Evolutionary conservation across 1,140 invertebrate species (phyloP).

Genomic region (Drosophila takahashii): DNA sequence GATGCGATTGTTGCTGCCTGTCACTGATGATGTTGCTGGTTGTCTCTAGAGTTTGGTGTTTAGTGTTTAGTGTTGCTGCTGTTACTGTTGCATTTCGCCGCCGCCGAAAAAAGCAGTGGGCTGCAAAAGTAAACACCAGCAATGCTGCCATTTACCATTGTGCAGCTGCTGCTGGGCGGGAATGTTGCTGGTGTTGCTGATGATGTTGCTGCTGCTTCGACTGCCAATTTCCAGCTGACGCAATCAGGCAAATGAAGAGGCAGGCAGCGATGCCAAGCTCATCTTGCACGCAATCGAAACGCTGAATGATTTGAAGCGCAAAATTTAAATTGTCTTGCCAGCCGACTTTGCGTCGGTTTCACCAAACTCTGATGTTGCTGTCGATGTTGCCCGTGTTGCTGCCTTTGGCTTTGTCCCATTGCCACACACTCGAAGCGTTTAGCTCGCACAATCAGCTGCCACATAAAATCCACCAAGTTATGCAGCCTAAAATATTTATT

Average conservation of each 20-base stretch:
- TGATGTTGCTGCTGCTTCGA: background rate
- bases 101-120: slow-evolving; percentile 27
- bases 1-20: slow-evolving; percentile 35
- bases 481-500: background rate
- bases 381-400: slow-evolving; percentile 11
- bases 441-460: slow-evolving; percentile 1
- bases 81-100: slow-evolving; percentile 32
- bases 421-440: slow-evolving; percentile 49
- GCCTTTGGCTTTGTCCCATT: slow-evolving; percentile 42
- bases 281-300: slow-evolving; percentile 51
- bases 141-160: slow-evolving; percentile 42
- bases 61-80: too few species aligned
- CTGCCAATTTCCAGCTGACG: slow-evolving; percentile 52
- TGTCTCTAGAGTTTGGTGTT: slow-evolving; percentile 2
- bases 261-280: slow-evolving; percentile 22
- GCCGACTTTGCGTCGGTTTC: slow-evolving; percentile 24
- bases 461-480: slow-evolving; percentile 5
- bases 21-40: slow-evolving; percentile 16
- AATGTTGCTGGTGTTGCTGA: slow-evolving; percentile 18
- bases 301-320: slow-evolving; percentile 69
- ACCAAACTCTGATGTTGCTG: slow-evolving; percentile 14
- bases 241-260: slow-evolving; percentile 47
- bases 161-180: slow-evolving; percentile 41
- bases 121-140: slow-evolving; percentile 29
- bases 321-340: slow-evolving; percentile 48